Evolutionary conservation across 2,888 invertebrate species (phyloP).

Genomic region (Brachylomia viminalis): DNA sequence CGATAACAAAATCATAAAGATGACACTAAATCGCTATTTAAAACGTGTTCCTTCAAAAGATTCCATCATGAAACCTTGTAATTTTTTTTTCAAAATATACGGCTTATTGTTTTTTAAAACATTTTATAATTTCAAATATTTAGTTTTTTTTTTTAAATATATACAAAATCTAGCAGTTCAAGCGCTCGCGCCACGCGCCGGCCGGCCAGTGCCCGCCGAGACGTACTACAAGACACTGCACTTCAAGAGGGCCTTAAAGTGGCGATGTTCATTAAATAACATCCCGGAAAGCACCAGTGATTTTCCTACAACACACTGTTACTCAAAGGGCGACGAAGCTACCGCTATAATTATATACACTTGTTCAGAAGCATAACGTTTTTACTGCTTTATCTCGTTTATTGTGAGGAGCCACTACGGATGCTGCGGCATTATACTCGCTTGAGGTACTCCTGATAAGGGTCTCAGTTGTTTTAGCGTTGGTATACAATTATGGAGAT

Average conservation of each 20-base stretch:
- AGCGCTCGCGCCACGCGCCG: no score
- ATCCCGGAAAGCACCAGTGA: slow-evolving; percentile 1
- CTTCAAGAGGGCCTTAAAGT: background rate
- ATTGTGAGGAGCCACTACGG: slow-evolving; percentile 36
- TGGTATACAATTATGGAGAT: background rate
- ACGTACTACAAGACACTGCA: no score
- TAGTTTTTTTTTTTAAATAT: no score
- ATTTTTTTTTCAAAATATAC: no score
- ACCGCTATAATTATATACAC: slow-evolving; percentile 9
- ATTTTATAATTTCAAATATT: no score
- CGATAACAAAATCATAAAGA: no score
- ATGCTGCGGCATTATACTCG: slow-evolving; percentile 12
- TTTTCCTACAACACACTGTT: background rate
- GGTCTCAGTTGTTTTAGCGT: slow-evolving; percentile 19
- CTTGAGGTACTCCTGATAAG: slow-evolving; percentile 41
- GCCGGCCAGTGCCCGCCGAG: no score
- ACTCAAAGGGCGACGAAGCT: slow-evolving; percentile 16
- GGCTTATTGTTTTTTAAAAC: no score
- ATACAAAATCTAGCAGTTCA: no score
- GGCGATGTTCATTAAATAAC: background rate
- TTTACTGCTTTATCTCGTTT: slow-evolving; percentile 41
- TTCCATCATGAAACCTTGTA: no score
- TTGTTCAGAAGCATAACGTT: slow-evolving; percentile 28
- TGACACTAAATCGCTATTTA: no score
- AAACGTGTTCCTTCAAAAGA: no score